Conservation (phyloP, 2,113 vertebrate genomes). For the Argyrosomus japonicus region DNA sequence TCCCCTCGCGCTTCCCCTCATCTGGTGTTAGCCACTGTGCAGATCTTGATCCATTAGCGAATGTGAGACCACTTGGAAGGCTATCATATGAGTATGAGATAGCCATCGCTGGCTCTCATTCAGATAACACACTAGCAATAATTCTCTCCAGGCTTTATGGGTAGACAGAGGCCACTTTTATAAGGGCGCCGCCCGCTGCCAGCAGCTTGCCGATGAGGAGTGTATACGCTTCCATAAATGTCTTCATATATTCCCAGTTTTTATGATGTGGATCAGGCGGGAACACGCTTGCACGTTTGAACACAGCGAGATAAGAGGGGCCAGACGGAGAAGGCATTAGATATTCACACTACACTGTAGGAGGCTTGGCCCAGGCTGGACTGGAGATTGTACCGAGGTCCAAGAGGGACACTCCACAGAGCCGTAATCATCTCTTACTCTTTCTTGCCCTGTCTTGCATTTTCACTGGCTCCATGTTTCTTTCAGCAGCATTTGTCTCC, state of each 20-base stretch:
- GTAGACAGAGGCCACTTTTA: slow-evolving; percentile 71
- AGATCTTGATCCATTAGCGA: slow-evolving; percentile 57
- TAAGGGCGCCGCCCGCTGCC: slow-evolving; percentile 57
- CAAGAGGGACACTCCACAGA: slow-evolving; percentile 32
- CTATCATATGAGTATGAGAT: slow-evolving; percentile 56
- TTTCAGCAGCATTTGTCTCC: slow-evolving; percentile 53
- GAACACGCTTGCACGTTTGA: slow-evolving; percentile 84
- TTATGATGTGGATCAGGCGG: slow-evolving; percentile 85
- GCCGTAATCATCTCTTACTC: slow-evolving; percentile 45
- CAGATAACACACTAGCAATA: slow-evolving; percentile 68
- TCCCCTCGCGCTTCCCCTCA: slow-evolving; percentile 6
- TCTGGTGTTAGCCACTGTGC: slow-evolving; percentile 14
- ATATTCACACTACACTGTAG: slow-evolving; percentile 32
- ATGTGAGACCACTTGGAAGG: slow-evolving; percentile 52
- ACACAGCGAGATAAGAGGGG: slow-evolving; percentile 62
- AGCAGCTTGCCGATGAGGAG: slow-evolving; percentile 69
- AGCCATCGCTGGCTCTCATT: slow-evolving; percentile 48
- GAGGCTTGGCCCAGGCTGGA: slow-evolving; percentile 2
- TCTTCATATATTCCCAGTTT: slow-evolving; percentile 73
- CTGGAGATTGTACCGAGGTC: slow-evolving; percentile 29
- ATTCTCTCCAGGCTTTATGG: slow-evolving; percentile 70
- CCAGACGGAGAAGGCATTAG: slow-evolving; percentile 9
- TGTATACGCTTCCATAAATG: slow-evolving; percentile 70
- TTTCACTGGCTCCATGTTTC: slow-evolving; percentile 43
- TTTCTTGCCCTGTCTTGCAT: slow-evolving; percentile 44